Conservation (phyloP, 2,113 vertebrate genomes). For the Redunca redunca region DNA sequence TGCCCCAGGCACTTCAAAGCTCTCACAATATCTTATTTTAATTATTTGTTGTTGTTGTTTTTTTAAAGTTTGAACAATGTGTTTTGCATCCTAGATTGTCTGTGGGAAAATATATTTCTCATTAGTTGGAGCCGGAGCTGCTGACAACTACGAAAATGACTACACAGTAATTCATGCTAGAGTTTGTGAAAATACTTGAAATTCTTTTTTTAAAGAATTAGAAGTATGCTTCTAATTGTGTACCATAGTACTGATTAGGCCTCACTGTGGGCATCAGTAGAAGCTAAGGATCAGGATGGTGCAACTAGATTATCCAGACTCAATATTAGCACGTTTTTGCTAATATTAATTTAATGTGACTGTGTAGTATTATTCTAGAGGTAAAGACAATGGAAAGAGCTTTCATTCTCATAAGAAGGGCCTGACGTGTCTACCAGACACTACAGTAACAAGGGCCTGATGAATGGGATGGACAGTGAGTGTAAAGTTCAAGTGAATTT, state of each 20-base stretch:
- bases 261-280: background rate
- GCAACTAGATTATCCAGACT: background rate
- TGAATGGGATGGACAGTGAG: background rate
- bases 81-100: constrained; percentile 74
- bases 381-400: background rate
- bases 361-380: background rate
- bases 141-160: constrained; percentile 58
- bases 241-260: background rate
- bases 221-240: background rate
- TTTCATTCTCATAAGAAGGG: background rate
- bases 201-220: background rate
- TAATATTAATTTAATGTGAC: background rate
- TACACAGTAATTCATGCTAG: background rate
- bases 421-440: background rate
- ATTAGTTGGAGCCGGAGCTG: constrained; percentile 36
- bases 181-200: background rate
- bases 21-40: constrained; percentile 73
- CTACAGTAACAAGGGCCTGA: fast-evolving
- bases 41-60: constrained; percentile 38
- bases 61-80: constrained; percentile 68
- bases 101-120: constrained; percentile 81
- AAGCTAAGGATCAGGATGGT: background rate
- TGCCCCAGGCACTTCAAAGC: constrained; percentile 76
- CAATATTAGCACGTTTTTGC: background rate
- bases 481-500: background rate